These are phyloP conservation scores for Pogonocichla stellata DNA, from an alignment of 2,113 vertebrate genomes.

Conservation along the genomic window DNA sequence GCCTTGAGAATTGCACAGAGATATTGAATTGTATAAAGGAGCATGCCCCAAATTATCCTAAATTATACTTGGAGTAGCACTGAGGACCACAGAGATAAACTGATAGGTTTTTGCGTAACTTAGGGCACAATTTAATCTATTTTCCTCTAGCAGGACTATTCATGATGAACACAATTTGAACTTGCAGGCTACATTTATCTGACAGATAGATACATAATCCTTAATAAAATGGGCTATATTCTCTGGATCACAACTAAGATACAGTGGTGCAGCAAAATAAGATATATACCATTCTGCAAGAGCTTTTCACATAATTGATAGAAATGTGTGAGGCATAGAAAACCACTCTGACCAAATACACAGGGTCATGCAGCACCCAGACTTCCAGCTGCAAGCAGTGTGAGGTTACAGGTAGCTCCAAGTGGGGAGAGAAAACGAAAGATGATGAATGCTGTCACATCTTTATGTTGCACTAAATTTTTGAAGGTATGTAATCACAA, in stretches of 20 bases:
- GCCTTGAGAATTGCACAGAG: neutral
- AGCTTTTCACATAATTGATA: neutral
- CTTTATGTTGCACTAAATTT: neutral
- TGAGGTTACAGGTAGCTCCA: neutral
- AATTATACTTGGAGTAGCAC: neutral
- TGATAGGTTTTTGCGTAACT: neutral
- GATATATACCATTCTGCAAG: neutral
- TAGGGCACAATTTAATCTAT: neutral
- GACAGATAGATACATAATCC: neutral
- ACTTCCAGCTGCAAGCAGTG: neutral
- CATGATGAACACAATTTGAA: neutral
- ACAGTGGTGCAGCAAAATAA: neutral
- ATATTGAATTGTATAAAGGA: neutral
- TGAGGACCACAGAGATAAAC: neutral
- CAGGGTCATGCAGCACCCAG: neutral
- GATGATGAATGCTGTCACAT: neutral
- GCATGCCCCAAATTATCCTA: neutral
- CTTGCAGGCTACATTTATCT: neutral
- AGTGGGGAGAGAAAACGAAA: neutral
- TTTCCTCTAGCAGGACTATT: neutral
- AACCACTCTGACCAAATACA: neutral
- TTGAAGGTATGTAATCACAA: neutral
- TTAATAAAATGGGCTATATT: neutral
- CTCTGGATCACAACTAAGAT: neutral
- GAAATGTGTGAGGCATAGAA: neutral